Evolutionary conservation across 2,888 invertebrate species (phyloP).

Genomic region (Rhabditophanes sp.): DNA sequence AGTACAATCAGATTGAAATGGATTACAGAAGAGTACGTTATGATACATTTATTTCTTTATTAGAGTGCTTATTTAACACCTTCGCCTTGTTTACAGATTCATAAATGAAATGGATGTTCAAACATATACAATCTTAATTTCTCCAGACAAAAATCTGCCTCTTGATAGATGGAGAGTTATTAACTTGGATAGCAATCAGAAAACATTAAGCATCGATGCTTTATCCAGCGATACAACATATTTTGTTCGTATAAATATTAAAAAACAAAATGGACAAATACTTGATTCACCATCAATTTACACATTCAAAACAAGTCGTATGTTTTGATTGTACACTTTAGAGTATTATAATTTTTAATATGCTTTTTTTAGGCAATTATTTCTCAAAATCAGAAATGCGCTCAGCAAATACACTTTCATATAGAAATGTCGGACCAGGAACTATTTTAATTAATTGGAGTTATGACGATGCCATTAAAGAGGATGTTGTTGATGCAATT

Average conservation of each 20-base stretch:
- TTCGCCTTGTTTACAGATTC: no score
- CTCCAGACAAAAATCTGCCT: slow-evolving; percentile 21
- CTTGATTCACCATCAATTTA: slow-evolving; percentile 31
- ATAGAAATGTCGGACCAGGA: slow-evolving; percentile 28
- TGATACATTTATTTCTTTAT: background rate
- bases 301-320: slow-evolving; percentile 35
- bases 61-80: no score
- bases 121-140: no score
- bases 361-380: no score
- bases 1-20: slow-evolving; percentile 39
- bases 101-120: no score
- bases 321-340: no score
- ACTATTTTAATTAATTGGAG: slow-evolving; percentile 29
- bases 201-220: slow-evolving; percentile 20
- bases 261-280: slow-evolving; percentile 26
- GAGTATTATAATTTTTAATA: no score
- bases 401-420: slow-evolving; percentile 25
- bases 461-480: slow-evolving; percentile 21
- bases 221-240: slow-evolving; percentile 34
- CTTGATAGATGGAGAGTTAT: slow-evolving; percentile 25
- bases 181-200: slow-evolving; percentile 20
- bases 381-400: no score
- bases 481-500: slow-evolving; percentile 22
- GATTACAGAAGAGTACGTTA: slow-evolving; percentile 31
- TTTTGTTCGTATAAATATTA: slow-evolving; percentile 31